These are phyloP conservation scores for Holotrichia oblita DNA, from an alignment of 1,140 invertebrate species.

Conservation along the genomic window DNA sequence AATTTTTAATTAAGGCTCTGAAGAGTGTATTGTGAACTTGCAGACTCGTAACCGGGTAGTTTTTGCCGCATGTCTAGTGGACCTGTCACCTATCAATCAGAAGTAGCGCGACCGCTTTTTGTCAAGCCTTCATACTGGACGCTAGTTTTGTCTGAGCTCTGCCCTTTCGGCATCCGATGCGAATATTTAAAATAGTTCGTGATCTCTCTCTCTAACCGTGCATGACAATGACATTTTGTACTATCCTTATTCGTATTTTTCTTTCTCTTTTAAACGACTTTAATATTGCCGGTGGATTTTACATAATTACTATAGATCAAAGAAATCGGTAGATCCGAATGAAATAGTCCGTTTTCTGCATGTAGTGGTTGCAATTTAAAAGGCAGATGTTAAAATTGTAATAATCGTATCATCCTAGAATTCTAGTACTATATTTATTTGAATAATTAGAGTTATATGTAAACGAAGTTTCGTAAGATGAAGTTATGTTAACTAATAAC, in stretches of 20 bases:
- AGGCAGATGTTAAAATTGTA: too few species aligned
- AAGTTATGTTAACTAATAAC: too few species aligned
- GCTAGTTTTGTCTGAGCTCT: conserved; percentile 52
- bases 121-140: conserved; percentile 58
- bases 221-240: conserved; percentile 48
- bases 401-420: too few species aligned
- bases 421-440: too few species aligned
- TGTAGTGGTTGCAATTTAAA: too few species aligned
- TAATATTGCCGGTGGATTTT: conserved; percentile 3
- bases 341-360: too few species aligned
- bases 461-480: too few species aligned
- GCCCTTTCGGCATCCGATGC: conserved; percentile 51
- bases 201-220: conserved; percentile 46
- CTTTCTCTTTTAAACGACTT: not conserved
- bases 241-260: conserved; percentile 27
- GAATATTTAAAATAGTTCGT: conserved; percentile 57
- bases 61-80: conserved; percentile 56
- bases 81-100: conserved; percentile 59
- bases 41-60: conserved; percentile 44
- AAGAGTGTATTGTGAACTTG: conserved; percentile 42
- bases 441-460: too few species aligned
- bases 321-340: not conserved
- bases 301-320: not conserved
- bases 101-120: conserved; percentile 58
- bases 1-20: conserved; percentile 45